phyloP scores from a whole-genome alignment of 1,140 invertebrate genomes.

The Drosophila sp. region DNA sequence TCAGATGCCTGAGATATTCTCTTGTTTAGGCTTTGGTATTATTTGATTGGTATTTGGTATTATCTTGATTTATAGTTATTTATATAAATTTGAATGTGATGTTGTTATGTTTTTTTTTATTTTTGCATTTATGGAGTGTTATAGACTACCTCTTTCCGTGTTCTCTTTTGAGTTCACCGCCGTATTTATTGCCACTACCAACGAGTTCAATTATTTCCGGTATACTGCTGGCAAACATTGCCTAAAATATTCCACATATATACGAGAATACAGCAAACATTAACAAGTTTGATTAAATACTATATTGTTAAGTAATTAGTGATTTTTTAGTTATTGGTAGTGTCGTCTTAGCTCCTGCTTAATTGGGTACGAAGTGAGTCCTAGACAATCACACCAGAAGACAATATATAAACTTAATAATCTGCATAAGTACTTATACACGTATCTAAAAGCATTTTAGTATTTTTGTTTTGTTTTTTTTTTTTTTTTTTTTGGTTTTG shows the following conservation, averaged over 20 bases:
- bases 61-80: conserved; percentile 54
- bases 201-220: conserved; percentile 99
- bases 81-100: conserved; percentile 66
- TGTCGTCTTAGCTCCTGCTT: conserved; percentile 9
- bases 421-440: conserved; percentile 20
- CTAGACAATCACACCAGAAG: conserved; percentile 59
- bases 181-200: conserved; percentile 98
- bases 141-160: conserved; percentile 96
- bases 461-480: not conserved
- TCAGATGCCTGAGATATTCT: conserved; percentile 4
- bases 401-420: conserved; percentile 5
- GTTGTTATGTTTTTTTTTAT: conserved; percentile 51
- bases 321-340: conserved; percentile 1
- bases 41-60: conserved; percentile 38
- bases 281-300: conserved; percentile 44
- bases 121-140: conserved; percentile 60
- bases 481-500: not conserved
- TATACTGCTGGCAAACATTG: conserved; percentile 99
- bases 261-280: conserved; percentile 63
- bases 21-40: conserved; percentile 38
- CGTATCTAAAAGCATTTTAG: conserved; percentile 59
- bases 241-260: conserved; percentile 88
- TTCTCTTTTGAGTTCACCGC: conserved; percentile 98
- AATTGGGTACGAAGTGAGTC: conserved; percentile 41
- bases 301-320: conserved; percentile 2